A percentile compares a stretch with the other conserved stretches of the same genome.
Evolutionary conservation across 2,797 vertebrate genomes (phyloP).

Genomic region (Lacerta bilineata): DNA sequence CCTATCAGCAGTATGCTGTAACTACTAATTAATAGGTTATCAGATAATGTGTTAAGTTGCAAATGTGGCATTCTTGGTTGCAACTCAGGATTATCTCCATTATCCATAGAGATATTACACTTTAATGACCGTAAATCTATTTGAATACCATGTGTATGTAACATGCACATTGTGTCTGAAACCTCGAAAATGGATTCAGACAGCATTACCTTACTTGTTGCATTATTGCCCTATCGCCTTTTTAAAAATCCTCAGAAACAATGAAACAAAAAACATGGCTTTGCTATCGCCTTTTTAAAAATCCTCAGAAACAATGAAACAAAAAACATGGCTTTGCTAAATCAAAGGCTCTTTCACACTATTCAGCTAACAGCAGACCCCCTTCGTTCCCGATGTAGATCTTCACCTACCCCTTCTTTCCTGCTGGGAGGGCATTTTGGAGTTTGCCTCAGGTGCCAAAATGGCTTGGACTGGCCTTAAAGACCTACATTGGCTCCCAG

Average conservation of each 20-base stretch:
- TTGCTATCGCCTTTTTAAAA: not conserved
- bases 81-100: not conserved
- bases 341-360: too few relatives aligned
- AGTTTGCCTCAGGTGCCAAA: too few relatives aligned
- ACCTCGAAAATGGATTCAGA: too few relatives aligned
- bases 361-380: too few relatives aligned
- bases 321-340: not conserved
- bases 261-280: too few relatives aligned
- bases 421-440: too few relatives aligned
- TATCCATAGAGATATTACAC: not conserved
- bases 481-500: too few relatives aligned
- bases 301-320: not conserved
- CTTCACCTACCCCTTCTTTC: too few relatives aligned
- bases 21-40: constrained; percentile 1
- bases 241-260: not conserved
- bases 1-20: not conserved
- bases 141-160: not conserved
- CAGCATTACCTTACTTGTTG: not conserved
- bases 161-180: too few relatives aligned
- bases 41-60: not conserved
- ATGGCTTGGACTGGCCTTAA: too few relatives aligned
- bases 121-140: not conserved
- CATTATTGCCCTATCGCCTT: not conserved
- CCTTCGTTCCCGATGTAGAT: too few relatives aligned
- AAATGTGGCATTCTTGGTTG: not conserved